Base-by-base conservation (phyloP, 1,140 invertebrate genomes). In the Drosophila novamexicana region DNA sequence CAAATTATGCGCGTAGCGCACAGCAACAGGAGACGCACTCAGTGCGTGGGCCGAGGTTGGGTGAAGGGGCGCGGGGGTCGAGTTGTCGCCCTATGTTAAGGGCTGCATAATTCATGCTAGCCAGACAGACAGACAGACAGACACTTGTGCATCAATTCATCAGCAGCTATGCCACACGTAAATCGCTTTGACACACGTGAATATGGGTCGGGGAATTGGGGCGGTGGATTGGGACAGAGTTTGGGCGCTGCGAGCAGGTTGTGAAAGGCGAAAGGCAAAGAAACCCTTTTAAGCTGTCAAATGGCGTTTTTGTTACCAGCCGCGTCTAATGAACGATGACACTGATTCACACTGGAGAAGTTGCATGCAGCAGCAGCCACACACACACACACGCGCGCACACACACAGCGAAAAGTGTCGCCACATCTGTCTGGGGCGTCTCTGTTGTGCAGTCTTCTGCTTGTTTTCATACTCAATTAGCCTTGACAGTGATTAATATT, bases 391-490 rank as follows among this genome's bases (percentile, higher is more conserved):
- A 7, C 40, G 0, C 40, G 14, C n/a, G 7, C 14, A 45, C 42
- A 45, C 14, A 45, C 6, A 7, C 10, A 49, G 22, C 1, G 0
- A 29, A 14, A 52, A 39, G 16, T 22, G 53, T 39, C 10, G 53
- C 53, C 53, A 39, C 36, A 56, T 36, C 45, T 62, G 58, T 36
- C 58, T 29, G 32, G n/a, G 32, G 52, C 52, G 37, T 29, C 22
- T 59, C 56, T 58, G 18, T 54, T 34, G 37, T 53, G 54, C 49
- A 57, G 42, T 44, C 56, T 73, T 80, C 56, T 44, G 75, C 72
- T 71, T 80, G 72, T 84, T 89, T 89, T 89, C 77, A 84, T 89
- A 89, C 80, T 89, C 84, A 89, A 89, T 89, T 89, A 90, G 84
- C 77, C 58, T 45, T 84, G 84, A 89, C 84, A 81, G 75, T 89